Evolutionary conservation across 2,888 invertebrate genomes (phyloP).

Genomic region (Lymantria dispar): DNA sequence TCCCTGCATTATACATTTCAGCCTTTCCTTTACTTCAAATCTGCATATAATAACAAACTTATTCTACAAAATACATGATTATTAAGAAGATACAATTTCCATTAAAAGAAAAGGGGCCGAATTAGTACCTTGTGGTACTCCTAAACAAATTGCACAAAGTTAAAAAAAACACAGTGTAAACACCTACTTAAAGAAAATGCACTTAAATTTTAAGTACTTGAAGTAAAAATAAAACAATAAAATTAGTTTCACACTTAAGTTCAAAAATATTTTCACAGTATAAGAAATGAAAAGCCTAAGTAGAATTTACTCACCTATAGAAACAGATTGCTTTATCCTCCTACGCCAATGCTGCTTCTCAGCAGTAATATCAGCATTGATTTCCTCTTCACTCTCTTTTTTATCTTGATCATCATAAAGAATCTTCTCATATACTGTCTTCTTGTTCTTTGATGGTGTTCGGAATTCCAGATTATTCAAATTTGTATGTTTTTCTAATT

Average conservation of each 20-base stretch:
- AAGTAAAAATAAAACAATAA: no score
- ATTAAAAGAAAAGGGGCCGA: background rate
- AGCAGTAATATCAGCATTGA: slow-evolving; percentile 38
- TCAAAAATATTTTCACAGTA: background rate
- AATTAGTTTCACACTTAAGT: background rate
- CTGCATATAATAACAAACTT: slow-evolving; percentile 12
- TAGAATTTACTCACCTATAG: slow-evolving; percentile 23
- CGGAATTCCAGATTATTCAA: slow-evolving; percentile 49
- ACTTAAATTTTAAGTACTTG: no score
- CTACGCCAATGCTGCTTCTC: slow-evolving; percentile 57
- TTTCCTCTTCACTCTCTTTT: slow-evolving; percentile 40
- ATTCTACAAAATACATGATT: no score
- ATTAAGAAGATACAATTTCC: background rate
- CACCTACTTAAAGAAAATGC: no score
- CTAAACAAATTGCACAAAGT: background rate
- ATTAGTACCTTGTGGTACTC: slow-evolving; percentile 1
- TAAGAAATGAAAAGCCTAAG: background rate
- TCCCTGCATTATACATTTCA: slow-evolving; percentile 21
- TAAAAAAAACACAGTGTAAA: no score
- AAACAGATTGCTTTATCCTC: slow-evolving; percentile 50
- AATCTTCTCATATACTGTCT: slow-evolving; percentile 72
- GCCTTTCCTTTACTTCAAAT: slow-evolving; percentile 32
- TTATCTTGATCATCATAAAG: slow-evolving; percentile 57
- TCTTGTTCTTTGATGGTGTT: slow-evolving; percentile 62
- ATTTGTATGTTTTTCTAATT: slow-evolving; percentile 49